A percentile compares a stretch with the other conserved stretches of the same genome.
Evolutionary conservation across 2,888 invertebrate genomes (phyloP).

Genomic region (Eristalis pertinax): DNA sequence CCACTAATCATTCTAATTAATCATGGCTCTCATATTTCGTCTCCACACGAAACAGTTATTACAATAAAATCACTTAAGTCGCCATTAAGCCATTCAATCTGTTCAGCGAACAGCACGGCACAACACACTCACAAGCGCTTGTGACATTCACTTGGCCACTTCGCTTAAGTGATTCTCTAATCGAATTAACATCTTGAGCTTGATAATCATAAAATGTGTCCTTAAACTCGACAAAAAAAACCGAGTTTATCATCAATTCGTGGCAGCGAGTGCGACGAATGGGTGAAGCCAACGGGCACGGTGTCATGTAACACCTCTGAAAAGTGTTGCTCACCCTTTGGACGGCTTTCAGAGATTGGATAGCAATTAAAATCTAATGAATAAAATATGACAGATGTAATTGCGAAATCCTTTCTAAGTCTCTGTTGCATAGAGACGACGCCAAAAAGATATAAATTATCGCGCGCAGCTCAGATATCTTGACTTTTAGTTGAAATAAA

Average conservation of each 20-base stretch:
- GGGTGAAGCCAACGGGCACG: constrained; percentile 29
- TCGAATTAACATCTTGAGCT: constrained; percentile 50
- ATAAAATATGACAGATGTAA: constrained; percentile 67
- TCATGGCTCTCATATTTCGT: constrained; percentile 33
- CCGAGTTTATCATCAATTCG: constrained; percentile 38
- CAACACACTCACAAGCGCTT: neutral
- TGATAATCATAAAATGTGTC: constrained; percentile 58
- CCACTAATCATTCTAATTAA: constrained; percentile 38
- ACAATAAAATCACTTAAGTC: constrained; percentile 30
- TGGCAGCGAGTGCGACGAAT: too few relatives aligned
- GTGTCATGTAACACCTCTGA: constrained; percentile 56
- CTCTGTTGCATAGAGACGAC: constrained; percentile 12
- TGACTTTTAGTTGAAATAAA: constrained; percentile 48
- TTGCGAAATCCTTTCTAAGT: constrained; percentile 61
- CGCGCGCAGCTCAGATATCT: constrained; percentile 46
- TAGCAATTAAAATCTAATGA: constrained; percentile 66
- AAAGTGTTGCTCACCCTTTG: constrained; percentile 55
- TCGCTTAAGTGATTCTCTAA: constrained; percentile 12
- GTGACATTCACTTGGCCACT: constrained; percentile 1
- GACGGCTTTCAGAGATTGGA: neutral
- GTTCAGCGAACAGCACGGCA: constrained; percentile 4
- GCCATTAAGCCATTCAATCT: constrained; percentile 7
- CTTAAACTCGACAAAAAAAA: constrained; percentile 44
- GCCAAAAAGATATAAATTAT: constrained; percentile 65
- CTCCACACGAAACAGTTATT: constrained; percentile 33